phyloP scores from a whole-genome alignment of 2,888 invertebrate species.

The Acanthococcus lagerstroemiae region DNA sequence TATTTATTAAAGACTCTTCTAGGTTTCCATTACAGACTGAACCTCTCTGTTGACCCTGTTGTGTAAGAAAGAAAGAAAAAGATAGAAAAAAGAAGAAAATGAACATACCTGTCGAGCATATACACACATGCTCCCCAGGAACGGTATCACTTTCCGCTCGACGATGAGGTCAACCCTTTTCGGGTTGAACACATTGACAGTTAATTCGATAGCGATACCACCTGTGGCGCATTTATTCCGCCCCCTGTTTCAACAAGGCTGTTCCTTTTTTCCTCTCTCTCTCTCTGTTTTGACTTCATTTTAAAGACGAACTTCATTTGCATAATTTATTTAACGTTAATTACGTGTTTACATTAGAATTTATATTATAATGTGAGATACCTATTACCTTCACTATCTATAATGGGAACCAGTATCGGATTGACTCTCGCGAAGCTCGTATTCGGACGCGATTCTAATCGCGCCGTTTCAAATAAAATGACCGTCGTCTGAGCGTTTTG shows the following conservation, averaged over 20 bases:
- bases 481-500: too few species aligned
- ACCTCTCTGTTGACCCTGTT: constrained; percentile 22
- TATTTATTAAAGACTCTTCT: constrained; percentile 20
- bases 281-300: neutral
- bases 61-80: neutral
- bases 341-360: constrained; percentile 24
- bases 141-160: constrained; percentile 17
- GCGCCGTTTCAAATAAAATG: too few species aligned
- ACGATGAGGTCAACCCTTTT: constrained; percentile 18
- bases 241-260: constrained; percentile 22
- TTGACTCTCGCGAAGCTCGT: too few species aligned
- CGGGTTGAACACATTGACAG: constrained; percentile 23
- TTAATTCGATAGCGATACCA: constrained; percentile 27
- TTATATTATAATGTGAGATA: constrained; percentile 9
- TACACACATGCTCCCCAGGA: constrained; percentile 3
- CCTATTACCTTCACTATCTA: too few species aligned
- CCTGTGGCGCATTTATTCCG: constrained; percentile 25
- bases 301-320: constrained; percentile 18
- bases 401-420: too few species aligned
- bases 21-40: neutral
- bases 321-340: constrained; percentile 28
- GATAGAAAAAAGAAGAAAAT: neutral
- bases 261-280: neutral
- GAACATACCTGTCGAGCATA: neutral
- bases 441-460: too few species aligned